phyloP scores from a whole-genome alignment of 2,888 invertebrate species.

The Microplitis manilae region DNA sequence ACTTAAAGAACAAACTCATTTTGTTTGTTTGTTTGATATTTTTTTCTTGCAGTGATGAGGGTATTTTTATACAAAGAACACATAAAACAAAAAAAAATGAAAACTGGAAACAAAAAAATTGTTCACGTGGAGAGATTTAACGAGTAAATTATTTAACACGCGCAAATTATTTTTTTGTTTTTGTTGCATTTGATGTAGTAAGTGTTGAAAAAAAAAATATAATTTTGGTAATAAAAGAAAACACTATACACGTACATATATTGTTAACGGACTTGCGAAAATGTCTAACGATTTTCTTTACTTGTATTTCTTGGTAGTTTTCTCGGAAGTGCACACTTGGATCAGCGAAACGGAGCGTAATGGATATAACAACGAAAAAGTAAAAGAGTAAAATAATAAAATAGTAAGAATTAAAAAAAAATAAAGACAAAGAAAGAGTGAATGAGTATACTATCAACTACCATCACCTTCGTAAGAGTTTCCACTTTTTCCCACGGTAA shows the following conservation, averaged over 20 bases:
- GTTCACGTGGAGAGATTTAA: too few species aligned
- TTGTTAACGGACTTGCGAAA: constrained; percentile 30
- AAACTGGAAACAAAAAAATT: too few species aligned
- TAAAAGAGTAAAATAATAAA: constrained; percentile 30
- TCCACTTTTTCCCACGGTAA: constrained; percentile 57
- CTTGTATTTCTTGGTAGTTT: constrained; percentile 46
- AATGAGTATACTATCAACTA: constrained; percentile 28
- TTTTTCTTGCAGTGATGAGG: too few species aligned
- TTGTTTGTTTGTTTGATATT: background rate
- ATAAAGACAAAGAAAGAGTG: constrained; percentile 3
- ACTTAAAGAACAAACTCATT: background rate
- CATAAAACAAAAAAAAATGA: too few species aligned
- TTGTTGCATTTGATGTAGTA: background rate
- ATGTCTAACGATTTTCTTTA: constrained; percentile 47
- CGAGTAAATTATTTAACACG: too few species aligned
- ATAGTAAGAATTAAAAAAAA: background rate
- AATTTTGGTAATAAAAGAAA: constrained; percentile 22
- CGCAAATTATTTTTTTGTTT: background rate
- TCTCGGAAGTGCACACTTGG: constrained; percentile 44
- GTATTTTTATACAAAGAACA: too few species aligned
- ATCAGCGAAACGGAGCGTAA: constrained; percentile 6
- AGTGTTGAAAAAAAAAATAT: constrained; percentile 23
- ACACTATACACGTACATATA: background rate
- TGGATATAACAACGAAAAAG: constrained; percentile 18
- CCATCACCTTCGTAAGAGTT: constrained; percentile 43